These are phyloP conservation scores for Drosophila azteca DNA, from an alignment of 1,140 invertebrate genomes.

Conservation along the genomic window DNA sequence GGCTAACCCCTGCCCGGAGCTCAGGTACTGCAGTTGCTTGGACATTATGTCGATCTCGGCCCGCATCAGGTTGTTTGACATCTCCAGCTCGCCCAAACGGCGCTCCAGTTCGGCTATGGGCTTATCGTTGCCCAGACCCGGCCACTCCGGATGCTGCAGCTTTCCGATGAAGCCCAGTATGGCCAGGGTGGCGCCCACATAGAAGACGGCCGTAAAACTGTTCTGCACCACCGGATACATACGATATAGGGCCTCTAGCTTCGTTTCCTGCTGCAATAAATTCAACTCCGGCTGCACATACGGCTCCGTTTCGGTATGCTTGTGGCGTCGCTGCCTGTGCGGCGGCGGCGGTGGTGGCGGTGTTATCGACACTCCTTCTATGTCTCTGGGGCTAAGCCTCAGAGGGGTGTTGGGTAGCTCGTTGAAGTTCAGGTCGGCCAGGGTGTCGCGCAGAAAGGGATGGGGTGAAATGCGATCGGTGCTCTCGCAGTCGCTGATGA, in stretches of 20 bases:
- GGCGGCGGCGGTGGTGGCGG: neutral
- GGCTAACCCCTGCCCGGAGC: constrained; percentile 13
- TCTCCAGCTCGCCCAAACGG: constrained; percentile 66
- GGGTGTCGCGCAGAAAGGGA: constrained; percentile 62
- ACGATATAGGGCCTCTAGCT: constrained; percentile 1
- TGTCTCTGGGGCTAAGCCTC: constrained; percentile 2
- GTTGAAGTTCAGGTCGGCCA: constrained; percentile 51
- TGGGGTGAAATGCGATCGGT: constrained; percentile 72
- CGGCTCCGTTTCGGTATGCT: constrained; percentile 2
- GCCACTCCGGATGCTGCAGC: constrained; percentile 69
- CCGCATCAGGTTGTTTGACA: constrained; percentile 77
- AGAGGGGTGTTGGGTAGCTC: constrained; percentile 30
- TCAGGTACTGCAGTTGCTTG: constrained; percentile 73
- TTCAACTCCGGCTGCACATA: neutral
- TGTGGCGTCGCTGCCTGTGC: no score
- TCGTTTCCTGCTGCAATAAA: neutral
- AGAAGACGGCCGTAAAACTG: constrained; percentile 66
- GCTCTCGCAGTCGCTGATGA: constrained; percentile 80
- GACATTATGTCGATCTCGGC: constrained; percentile 78
- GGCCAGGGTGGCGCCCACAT: constrained; percentile 60
- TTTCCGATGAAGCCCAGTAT: constrained; percentile 68
- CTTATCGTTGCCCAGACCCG: constrained; percentile 32
- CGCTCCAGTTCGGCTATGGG: constrained; percentile 54
- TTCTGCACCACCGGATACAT: constrained; percentile 48
- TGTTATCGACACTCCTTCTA: constrained; percentile 3